Evolutionary conservation across 2,888 invertebrate species (phyloP).

Genomic region (Machimus rusticus): DNA sequence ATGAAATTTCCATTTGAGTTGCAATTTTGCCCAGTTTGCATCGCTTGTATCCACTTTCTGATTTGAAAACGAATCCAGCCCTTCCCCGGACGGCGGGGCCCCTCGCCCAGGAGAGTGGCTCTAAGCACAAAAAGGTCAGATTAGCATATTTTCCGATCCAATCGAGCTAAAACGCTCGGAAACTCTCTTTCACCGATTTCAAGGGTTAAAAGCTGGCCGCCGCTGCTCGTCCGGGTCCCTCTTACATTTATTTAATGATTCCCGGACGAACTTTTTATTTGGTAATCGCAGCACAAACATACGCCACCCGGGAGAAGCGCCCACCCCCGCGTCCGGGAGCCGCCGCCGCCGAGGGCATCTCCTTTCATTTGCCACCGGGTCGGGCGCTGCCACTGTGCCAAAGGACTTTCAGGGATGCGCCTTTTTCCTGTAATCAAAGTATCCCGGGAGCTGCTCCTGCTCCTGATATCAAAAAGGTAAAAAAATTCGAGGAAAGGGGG

Average conservation of each 20-base stretch:
- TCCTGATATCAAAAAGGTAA: not conserved
- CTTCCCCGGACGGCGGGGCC: not conserved
- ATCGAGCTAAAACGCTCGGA: slow-evolving; percentile 53
- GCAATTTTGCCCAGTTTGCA: slow-evolving; percentile 39
- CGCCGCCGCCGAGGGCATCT: not conserved
- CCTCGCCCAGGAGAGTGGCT: not conserved
- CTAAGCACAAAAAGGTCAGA: slow-evolving; percentile 37
- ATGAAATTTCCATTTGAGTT: slow-evolving; percentile 45
- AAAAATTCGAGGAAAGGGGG: not conserved
- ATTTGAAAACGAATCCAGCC: slow-evolving; percentile 25
- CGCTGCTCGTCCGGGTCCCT: not conserved
- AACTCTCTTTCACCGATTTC: slow-evolving; percentile 44
- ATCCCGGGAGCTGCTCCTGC: not conserved
- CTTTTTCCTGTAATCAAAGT: slow-evolving; percentile 40
- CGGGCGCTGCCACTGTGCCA: not conserved
- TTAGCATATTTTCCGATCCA: slow-evolving; percentile 49
- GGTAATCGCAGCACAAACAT: slow-evolving; percentile 36
- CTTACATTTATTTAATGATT: slow-evolving; percentile 43
- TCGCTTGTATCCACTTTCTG: slow-evolving; percentile 32
- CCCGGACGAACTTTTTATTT: slow-evolving; percentile 38
- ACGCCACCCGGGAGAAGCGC: slow-evolving; percentile 15
- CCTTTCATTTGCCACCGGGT: slow-evolving; percentile 13
- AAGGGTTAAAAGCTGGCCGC: slow-evolving; percentile 33
- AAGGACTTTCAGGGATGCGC: slow-evolving; percentile 38
- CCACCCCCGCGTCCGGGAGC: not conserved